Percentiles rank a stretch among this genome's conserved stretches.
These are phyloP conservation scores for Eulemur mongoz DNA, from an alignment of 2,797 vertebrate genomes.

Conservation along the genomic window DNA sequence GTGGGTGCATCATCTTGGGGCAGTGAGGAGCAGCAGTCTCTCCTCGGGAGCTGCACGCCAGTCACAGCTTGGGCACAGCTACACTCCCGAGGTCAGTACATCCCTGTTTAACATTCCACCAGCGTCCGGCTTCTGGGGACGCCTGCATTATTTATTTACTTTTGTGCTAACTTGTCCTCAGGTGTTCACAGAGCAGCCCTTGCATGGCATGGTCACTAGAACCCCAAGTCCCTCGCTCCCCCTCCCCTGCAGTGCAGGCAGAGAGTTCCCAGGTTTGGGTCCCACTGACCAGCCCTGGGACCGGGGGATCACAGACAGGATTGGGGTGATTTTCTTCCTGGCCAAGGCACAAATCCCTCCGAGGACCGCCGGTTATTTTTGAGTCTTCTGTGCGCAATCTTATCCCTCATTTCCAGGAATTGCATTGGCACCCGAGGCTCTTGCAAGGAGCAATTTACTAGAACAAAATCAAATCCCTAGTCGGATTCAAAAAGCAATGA, in stretches of 20 bases:
- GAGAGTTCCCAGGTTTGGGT: not conserved
- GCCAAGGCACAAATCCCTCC: not conserved
- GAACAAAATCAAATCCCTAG: conserved; percentile 67
- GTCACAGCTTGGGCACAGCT: not conserved
- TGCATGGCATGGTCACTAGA: not conserved
- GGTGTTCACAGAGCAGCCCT: not conserved
- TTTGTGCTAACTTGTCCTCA: not conserved
- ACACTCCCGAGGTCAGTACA: accelerated
- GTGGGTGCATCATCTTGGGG: accelerated
- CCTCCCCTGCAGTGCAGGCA: accelerated
- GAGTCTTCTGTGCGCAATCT: not conserved
- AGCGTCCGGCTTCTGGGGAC: not conserved
- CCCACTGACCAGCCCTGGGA: not conserved
- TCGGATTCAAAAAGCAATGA: conserved; percentile 55
- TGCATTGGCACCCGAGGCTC: conserved; percentile 38
- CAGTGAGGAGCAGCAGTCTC: accelerated
- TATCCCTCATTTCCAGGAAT: conserved; percentile 68
- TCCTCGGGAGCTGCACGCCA: not conserved
- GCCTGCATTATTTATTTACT: not conserved
- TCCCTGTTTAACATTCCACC: not conserved
- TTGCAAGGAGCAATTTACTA: conserved; percentile 66
- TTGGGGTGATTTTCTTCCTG: not conserved
- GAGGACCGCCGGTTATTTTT: not conserved
- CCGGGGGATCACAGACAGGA: not conserved
- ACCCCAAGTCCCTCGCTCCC: accelerated